These are phyloP conservation scores for Myotis findleyi DNA, from an alignment of 2,797 vertebrate species.

Conservation along the genomic window DNA sequence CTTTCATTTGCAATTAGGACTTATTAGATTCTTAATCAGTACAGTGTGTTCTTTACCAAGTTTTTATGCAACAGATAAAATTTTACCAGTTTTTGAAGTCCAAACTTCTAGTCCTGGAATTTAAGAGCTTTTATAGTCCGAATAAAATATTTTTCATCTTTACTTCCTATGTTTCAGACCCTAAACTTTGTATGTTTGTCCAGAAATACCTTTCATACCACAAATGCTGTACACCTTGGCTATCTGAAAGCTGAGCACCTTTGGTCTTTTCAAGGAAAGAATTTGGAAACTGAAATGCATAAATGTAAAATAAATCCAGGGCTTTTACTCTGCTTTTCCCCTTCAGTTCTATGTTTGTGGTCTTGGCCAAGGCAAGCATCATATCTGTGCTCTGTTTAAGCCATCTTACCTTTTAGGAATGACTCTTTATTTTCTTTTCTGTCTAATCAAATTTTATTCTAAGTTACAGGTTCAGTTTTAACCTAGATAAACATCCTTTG, in stretches of 20 bases:
- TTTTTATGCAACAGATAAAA: neutral
- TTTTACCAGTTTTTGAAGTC: slow-evolving; percentile 3
- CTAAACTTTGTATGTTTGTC: neutral
- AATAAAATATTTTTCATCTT: neutral
- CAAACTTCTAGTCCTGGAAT: neutral
- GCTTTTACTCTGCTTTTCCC: neutral
- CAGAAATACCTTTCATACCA: neutral
- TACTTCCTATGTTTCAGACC: neutral
- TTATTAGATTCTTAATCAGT: neutral
- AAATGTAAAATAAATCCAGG: neutral
- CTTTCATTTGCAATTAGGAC: neutral
- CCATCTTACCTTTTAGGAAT: neutral
- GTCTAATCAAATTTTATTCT: neutral
- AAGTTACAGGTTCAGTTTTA: neutral
- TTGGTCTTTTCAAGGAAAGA: neutral
- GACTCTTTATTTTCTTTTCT: neutral
- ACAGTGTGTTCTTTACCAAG: neutral
- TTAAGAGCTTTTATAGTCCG: neutral
- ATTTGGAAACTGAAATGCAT: neutral
- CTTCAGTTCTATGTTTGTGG: neutral
- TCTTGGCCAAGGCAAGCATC: neutral
- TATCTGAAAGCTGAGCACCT: neutral
- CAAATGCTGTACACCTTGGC: neutral
- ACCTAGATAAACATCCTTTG: neutral
- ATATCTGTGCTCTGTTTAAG: neutral